Evolutionary conservation across 2,888 invertebrate genomes (phyloP), one percentile per base, ranked within the genome.

Genomic region (Margaritifera margaritifera): DNA sequence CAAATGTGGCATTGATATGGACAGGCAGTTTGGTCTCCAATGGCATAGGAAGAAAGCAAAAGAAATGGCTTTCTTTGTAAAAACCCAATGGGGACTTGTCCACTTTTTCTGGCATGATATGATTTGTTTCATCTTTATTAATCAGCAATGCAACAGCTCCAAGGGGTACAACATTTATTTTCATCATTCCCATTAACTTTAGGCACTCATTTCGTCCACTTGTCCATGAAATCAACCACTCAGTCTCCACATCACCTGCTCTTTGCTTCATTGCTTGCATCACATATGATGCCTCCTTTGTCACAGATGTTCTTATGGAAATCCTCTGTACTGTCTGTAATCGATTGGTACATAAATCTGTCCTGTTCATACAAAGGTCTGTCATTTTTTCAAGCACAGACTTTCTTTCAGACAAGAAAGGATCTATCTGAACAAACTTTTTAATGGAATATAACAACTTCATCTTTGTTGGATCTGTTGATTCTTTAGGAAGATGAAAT

Each of bases 1-100:
- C 79, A 76, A 87, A 87, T 6, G 82, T 75, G 1, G 80, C 87
- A 65, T 86, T 87, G 24, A 81, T 69, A 68, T 87, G 87, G 27
- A 88, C 77, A 15, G 86, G 84, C 19, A 89, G 76, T 8, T 77
- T 76, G 25, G 80, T 82, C 52, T 63, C 68, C 4, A 86, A 74
- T 51, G 88, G 86, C 19, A 88, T 74, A 2, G 89, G 89, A 11
- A 82, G 72, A 62, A 77, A 83, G 51, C 80, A 81, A 68, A 79
- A 84, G 19, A 79, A 55, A 65, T 76, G 79, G 25, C 79, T 74
- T 24, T 55, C 61, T 25, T 59, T 63, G 68, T 74, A 79, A 65
- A 79, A 79, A 27, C 80, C 77, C 24, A 25, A 51, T 20, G 77
- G 74, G 27, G 60, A 53, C 15, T 63, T 53, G 20, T 55, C 5